phyloP scores from a whole-genome alignment of 37 sponge, comb jelly and placozoan genomes.

The Mnemiopsis leidyi region DNA sequence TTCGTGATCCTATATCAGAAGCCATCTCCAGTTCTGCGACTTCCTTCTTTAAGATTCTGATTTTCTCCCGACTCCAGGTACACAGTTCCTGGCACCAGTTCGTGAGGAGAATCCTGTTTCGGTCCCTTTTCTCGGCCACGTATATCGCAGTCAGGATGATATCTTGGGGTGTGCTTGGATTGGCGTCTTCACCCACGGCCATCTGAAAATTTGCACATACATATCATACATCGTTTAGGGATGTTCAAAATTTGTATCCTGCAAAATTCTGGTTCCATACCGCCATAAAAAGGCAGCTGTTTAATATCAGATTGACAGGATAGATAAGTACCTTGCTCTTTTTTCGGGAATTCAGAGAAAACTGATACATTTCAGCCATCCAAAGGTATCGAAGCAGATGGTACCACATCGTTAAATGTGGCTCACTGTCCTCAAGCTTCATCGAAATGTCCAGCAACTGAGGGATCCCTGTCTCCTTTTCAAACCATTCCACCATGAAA shows the following conservation, averaged over 20 bases:
- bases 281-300: too few relatives aligned
- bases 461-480: conserved; percentile 27
- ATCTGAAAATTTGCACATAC: too few relatives aligned
- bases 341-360: neutral
- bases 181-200: neutral
- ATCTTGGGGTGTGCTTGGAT: neutral
- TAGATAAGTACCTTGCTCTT: neutral
- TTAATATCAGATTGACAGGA: too few relatives aligned
- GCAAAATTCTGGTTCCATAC: too few relatives aligned
- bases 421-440: neutral
- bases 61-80: conserved; percentile 12
- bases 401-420: neutral
- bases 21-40: neutral
- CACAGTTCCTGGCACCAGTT: neutral
- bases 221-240: too few relatives aligned
- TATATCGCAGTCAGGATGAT: neutral
- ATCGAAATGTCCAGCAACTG: neutral
- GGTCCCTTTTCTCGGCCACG: neutral
- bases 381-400: neutral
- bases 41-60: neutral
- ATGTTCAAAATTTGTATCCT: too few relatives aligned
- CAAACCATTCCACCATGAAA: neutral
- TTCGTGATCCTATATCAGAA: neutral
- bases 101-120: neutral
- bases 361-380: conserved; percentile 13